Evolutionary conservation across 1,140 invertebrate species (phyloP).

Genomic region (Calosoma granatense): DNA sequence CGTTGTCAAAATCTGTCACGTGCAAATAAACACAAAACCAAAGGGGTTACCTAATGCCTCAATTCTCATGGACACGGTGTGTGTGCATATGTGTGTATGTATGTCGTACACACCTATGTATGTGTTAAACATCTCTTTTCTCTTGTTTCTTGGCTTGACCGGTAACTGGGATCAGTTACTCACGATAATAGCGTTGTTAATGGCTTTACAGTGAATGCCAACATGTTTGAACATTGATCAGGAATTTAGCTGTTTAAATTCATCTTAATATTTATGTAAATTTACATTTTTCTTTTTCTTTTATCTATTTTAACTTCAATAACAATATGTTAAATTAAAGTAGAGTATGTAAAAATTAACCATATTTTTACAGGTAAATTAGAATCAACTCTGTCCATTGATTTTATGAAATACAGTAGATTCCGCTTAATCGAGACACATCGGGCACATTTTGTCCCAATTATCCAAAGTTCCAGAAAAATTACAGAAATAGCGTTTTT

Average conservation of each 20-base stretch:
- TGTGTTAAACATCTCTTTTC: not conserved
- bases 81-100: not conserved
- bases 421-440: too few species aligned
- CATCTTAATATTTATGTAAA: not conserved
- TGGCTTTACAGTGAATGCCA: not conserved
- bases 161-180: not conserved
- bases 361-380: too few species aligned
- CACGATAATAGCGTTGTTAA: not conserved
- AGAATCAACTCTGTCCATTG: too few species aligned
- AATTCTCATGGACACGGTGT: not conserved
- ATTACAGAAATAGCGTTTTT: too few species aligned
- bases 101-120: not conserved
- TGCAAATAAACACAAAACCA: conserved; percentile 5
- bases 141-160: not conserved
- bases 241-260: not conserved
- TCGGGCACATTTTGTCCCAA: too few species aligned
- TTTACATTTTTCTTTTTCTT: too few species aligned
- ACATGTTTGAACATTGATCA: not conserved
- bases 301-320: too few species aligned
- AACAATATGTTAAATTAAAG: too few species aligned
- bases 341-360: too few species aligned
- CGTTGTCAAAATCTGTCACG: not conserved
- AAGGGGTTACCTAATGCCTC: not conserved
- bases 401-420: too few species aligned
- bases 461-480: too few species aligned